Conservation (phyloP, 2,113 vertebrate species). For the Asarcornis scutulata region DNA sequence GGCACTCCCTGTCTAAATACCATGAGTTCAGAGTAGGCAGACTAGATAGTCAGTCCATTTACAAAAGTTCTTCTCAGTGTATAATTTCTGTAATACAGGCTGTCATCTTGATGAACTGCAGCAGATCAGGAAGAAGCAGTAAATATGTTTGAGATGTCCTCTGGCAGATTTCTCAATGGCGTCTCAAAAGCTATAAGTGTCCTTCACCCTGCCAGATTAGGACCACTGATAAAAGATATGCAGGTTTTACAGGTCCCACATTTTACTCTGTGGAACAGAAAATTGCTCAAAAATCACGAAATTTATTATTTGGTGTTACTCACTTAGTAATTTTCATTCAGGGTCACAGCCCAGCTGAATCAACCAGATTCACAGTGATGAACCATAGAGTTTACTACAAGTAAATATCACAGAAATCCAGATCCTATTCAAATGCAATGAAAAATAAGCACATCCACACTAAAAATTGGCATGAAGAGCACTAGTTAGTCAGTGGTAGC, state of each 20-base stretch:
- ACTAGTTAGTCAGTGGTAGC: not conserved
- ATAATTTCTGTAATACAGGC: not conserved
- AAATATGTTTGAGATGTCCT: not conserved
- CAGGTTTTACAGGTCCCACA: not conserved
- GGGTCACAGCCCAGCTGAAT: not conserved
- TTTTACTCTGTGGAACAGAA: not conserved
- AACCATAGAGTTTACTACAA: not conserved
- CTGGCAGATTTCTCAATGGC: not conserved
- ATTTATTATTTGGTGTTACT: not conserved
- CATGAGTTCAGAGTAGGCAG: not conserved
- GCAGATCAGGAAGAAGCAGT: not conserved
- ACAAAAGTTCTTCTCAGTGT: not conserved
- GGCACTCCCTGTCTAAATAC: not conserved
- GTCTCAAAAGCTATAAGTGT: not conserved
- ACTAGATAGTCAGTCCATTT: not conserved
- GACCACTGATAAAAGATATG: not conserved
- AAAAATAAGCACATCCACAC: not conserved
- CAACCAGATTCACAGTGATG: not conserved
- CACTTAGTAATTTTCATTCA: not conserved
- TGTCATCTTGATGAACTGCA: not conserved
- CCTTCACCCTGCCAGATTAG: not conserved
- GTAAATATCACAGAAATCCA: not conserved
- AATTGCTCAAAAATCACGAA: not conserved
- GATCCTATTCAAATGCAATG: not conserved
- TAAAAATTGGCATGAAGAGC: not conserved